phyloP scores from a whole-genome alignment of 2,113 vertebrate species.

The Anoplopoma fimbria region DNA sequence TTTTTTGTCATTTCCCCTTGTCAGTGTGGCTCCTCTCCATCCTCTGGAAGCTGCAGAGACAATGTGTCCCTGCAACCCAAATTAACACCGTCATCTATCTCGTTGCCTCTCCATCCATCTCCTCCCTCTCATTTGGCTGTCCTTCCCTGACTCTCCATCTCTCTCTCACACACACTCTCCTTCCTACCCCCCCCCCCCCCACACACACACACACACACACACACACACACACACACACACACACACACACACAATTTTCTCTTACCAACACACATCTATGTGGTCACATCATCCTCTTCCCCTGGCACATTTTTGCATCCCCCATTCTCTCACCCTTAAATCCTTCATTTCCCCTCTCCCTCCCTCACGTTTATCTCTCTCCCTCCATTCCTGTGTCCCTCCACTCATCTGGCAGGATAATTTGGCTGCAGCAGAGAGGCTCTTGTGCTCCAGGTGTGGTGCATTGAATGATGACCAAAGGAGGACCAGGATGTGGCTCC shows the following conservation, averaged over 20 bases:
- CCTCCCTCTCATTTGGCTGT: slow-evolving; percentile 54
- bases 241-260: slow-evolving; percentile 2
- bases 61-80: slow-evolving; percentile 42
- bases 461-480: slow-evolving; percentile 56
- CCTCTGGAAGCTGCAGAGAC: slow-evolving; percentile 36
- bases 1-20: slow-evolving; percentile 15
- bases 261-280: slow-evolving; percentile 25
- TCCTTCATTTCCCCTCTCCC: neutral
- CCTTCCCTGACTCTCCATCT: slow-evolving; percentile 23
- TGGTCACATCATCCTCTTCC: neutral
- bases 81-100: slow-evolving; percentile 59
- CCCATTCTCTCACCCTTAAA: slow-evolving; percentile 26
- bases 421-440: slow-evolving; percentile 58
- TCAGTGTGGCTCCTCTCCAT: slow-evolving; percentile 18
- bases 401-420: slow-evolving; percentile 38
- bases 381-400: slow-evolving; percentile 13
- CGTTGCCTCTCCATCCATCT: slow-evolving; percentile 49
- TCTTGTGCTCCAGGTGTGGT: slow-evolving; percentile 58
- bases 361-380: slow-evolving; percentile 9
- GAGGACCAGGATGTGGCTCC: slow-evolving; percentile 19
- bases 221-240: neutral
- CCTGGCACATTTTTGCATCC: slow-evolving; percentile 33
- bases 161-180: neutral
- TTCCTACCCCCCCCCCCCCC: too few species aligned
- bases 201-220: too few species aligned